Evolutionary conservation across 2,113 vertebrate species (phyloP).

Genomic region (Boulengeromyrus knoepffleri): DNA sequence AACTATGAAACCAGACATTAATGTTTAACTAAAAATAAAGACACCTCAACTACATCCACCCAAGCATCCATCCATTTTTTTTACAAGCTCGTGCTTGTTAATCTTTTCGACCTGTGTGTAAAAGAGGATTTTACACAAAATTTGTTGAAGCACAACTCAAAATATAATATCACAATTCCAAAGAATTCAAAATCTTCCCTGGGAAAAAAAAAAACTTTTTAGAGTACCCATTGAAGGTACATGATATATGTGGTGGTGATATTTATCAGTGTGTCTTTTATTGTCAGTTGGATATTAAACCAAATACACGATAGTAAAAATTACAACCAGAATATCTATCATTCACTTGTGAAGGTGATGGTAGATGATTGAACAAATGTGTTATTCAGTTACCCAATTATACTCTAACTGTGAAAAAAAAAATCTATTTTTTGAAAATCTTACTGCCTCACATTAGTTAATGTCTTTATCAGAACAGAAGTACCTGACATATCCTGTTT

Average conservation of each 20-base stretch:
- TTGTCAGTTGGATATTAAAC: neutral
- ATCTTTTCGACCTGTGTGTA: neutral
- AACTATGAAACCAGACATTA: neutral
- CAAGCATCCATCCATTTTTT: neutral
- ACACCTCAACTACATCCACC: neutral
- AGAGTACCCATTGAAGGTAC: neutral
- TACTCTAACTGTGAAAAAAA: neutral
- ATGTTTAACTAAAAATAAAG: neutral
- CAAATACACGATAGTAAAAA: neutral
- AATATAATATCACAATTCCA: neutral
- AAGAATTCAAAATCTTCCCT: neutral
- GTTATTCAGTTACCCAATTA: neutral
- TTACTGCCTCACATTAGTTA: neutral
- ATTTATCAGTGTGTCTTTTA: neutral
- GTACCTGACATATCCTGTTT: slow-evolving; percentile 48
- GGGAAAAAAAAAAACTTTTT: neutral
- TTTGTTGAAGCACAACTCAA: neutral
- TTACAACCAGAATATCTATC: neutral
- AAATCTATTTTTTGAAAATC: neutral
- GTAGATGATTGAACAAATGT: neutral
- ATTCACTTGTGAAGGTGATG: neutral
- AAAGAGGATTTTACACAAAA: neutral
- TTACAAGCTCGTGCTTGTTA: neutral
- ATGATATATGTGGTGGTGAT: neutral
- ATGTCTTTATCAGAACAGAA: neutral